A percentile compares a stretch with the other conserved stretches of the same genome.
phyloP scores from a whole-genome alignment of 2,113 vertebrate genomes.

The Oplegnathus fasciatus region DNA sequence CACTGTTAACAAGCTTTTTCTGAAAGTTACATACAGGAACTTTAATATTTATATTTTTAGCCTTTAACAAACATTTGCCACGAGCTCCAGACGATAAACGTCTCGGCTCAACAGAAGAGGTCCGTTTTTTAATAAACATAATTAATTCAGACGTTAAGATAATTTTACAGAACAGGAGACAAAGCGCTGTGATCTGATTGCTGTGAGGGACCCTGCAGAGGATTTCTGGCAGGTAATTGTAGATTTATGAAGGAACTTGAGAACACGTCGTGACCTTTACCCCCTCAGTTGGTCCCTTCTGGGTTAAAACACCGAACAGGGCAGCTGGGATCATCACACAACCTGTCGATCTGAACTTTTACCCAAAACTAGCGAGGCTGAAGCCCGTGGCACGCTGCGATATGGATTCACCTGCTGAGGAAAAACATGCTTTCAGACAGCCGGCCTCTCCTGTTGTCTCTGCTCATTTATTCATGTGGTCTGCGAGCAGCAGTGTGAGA shows the following conservation, averaged over 20 bases:
- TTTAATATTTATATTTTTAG: no score
- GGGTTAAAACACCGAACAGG: neutral
- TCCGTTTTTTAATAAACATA: no score
- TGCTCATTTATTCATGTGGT: constrained; percentile 76
- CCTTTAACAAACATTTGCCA: no score
- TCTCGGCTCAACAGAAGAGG: no score
- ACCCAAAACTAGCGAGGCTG: neutral
- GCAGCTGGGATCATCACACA: neutral
- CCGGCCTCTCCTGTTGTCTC: constrained; percentile 50
- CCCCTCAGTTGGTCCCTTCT: neutral
- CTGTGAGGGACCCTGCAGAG: no score
- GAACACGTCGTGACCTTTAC: neutral
- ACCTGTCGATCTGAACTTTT: constrained; percentile 2
- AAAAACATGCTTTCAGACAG: constrained; percentile 47
- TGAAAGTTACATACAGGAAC: no score
- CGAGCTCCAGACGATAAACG: no score
- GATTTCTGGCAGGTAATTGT: neutral
- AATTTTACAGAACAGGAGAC: neutral
- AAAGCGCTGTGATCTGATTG: no score
- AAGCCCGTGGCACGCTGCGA: neutral
- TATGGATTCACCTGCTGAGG: constrained; percentile 50
- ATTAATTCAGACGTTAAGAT: neutral
- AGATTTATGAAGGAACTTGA: neutral
- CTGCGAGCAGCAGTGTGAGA: constrained; percentile 81
- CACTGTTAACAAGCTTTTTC: no score